Evolutionary conservation across 2,888 invertebrate genomes (phyloP).

Genomic region (Drosophila macrothrix): DNA sequence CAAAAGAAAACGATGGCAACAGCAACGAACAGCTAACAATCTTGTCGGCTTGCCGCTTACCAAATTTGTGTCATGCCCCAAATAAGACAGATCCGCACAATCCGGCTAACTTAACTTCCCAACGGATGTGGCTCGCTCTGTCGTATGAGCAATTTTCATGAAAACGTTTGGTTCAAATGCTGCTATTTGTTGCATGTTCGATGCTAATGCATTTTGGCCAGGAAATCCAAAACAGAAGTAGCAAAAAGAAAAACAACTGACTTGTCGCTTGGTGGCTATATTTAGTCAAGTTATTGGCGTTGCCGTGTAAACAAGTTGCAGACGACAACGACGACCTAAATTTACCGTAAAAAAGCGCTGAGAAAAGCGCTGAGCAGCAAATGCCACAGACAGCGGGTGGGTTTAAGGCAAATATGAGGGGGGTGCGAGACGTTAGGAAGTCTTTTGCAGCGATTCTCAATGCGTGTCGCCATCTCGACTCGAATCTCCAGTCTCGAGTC

Average conservation of each 20-base stretch:
- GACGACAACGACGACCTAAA: constrained; percentile 65
- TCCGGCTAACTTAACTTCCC: constrained; percentile 56
- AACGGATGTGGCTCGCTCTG: constrained; percentile 58
- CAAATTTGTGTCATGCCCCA: constrained; percentile 82
- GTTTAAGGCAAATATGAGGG: constrained; percentile 17
- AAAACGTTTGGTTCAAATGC: constrained; percentile 26
- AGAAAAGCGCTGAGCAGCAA: constrained; percentile 60
- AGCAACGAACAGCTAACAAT: constrained; percentile 4
- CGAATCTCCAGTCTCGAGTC: constrained; percentile 11
- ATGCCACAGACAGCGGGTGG: constrained; percentile 49
- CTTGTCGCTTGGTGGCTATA: constrained; percentile 66
- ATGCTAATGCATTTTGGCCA: constrained; percentile 65
- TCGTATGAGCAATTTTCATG: constrained; percentile 50
- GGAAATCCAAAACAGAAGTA: constrained; percentile 57
- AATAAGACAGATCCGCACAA: constrained; percentile 76
- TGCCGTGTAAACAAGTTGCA: constrained; percentile 74
- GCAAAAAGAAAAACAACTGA: constrained; percentile 15
- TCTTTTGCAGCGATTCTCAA: constrained; percentile 33
- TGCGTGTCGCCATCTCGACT: constrained; percentile 48
- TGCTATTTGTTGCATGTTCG: constrained; percentile 27
- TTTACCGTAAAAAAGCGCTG: constrained; percentile 75
- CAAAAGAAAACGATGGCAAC: constrained; percentile 60
- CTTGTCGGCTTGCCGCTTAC: constrained; percentile 52
- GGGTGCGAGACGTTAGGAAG: neutral
- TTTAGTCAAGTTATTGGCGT: constrained; percentile 76